phyloP scores from a whole-genome alignment of 2,888 invertebrate species.

The Salpingus planirostris region DNA sequence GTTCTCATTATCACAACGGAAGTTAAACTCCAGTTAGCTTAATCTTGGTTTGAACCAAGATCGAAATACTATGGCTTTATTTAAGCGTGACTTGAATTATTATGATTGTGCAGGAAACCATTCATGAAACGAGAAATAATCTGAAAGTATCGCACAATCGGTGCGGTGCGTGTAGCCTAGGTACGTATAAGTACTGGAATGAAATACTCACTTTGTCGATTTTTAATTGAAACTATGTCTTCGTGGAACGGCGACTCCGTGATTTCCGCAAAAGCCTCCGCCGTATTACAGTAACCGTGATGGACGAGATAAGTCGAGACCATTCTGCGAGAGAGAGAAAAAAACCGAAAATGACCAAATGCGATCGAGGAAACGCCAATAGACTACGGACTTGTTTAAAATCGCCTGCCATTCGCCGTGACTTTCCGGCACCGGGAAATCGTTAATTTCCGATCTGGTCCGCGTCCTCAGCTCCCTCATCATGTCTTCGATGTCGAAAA shows the following conservation, averaged over 20 bases:
- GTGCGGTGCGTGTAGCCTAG: no score
- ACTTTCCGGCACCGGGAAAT: slow-evolving; percentile 76
- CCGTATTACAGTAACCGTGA: slow-evolving; percentile 94
- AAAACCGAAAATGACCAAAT: slow-evolving; percentile 3
- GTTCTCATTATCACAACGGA: no score
- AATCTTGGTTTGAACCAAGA: no score
- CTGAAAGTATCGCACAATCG: no score
- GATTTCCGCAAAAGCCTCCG: slow-evolving; percentile 88
- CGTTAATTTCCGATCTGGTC: slow-evolving; percentile 74
- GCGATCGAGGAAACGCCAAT: not conserved
- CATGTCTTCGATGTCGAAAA: slow-evolving; percentile 97
- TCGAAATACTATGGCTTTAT: no score
- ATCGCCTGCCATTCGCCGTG: slow-evolving; percentile 90
- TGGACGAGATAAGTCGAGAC: slow-evolving; percentile 96
- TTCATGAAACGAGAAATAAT: no score
- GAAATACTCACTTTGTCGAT: slow-evolving; percentile 74
- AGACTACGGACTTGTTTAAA: slow-evolving; percentile 67
- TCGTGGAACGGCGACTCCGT: slow-evolving; percentile 87
- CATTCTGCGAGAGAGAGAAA: slow-evolving; percentile 61
- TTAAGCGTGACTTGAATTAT: no score
- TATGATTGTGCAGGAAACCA: no score
- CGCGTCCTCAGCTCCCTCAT: slow-evolving; percentile 82
- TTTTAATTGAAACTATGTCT: slow-evolving; percentile 88
- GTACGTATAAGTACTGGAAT: no score
- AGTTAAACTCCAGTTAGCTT: no score